phyloP scores from a whole-genome alignment of 2,797 vertebrate species.

The Amblyraja radiata region DNA sequence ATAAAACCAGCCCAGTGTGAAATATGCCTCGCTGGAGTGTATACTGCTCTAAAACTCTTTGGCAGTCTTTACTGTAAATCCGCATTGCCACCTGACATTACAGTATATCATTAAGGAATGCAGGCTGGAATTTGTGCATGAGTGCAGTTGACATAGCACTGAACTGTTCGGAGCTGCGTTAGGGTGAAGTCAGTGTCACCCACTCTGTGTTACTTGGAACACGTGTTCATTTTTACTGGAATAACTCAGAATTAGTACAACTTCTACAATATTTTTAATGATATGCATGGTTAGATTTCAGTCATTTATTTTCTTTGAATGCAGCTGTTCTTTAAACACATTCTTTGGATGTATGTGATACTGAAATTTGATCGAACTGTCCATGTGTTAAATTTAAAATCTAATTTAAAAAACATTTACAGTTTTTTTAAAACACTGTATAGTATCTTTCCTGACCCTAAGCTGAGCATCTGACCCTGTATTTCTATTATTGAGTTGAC shows the following conservation, averaged over 20 bases:
- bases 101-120: constrained; percentile 89
- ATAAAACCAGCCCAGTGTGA: constrained; percentile 99
- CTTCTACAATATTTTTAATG: neutral
- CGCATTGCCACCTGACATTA: constrained; percentile 87
- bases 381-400: neutral
- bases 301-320: neutral
- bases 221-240: neutral
- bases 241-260: constrained; percentile 1
- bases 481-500: neutral
- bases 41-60: constrained; percentile 97
- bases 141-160: constrained; percentile 75
- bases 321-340: neutral
- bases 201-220: neutral
- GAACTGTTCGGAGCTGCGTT: constrained; percentile 69
- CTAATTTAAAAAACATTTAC: neutral
- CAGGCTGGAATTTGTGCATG: constrained; percentile 69
- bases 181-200: constrained; percentile 28
- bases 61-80: constrained; percentile 96
- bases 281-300: neutral
- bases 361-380: neutral
- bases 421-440: neutral
- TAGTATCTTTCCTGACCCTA: neutral
- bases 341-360: neutral
- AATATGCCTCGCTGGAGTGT: constrained; percentile 97
- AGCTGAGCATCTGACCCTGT: neutral